Evolutionary conservation across 2,888 invertebrate species (phyloP).

Genomic region (Brachynemurus nebulosus): DNA sequence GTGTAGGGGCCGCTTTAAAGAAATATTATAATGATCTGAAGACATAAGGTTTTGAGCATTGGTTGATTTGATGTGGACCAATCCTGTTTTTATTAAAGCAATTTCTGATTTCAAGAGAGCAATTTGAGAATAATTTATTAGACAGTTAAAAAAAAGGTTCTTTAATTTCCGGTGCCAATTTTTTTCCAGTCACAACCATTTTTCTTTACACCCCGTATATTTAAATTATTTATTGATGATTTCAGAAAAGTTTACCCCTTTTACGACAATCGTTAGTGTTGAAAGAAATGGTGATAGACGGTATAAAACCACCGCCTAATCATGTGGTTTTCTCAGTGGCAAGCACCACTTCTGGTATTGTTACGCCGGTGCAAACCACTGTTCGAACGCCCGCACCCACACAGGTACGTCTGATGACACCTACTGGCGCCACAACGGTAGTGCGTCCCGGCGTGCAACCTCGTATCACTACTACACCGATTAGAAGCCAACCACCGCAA

Average conservation of each 20-base stretch:
- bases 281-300: conserved; percentile 86
- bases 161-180: too few species aligned
- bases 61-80: too few species aligned
- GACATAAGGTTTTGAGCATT: too few species aligned
- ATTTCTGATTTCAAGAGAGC: too few species aligned
- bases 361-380: conserved; percentile 21
- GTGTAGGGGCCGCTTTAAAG: too few species aligned
- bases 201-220: too few species aligned
- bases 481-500: conserved; percentile 26
- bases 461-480: conserved; percentile 33
- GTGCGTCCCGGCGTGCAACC: conserved; percentile 40
- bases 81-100: too few species aligned
- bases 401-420: conserved; percentile 49
- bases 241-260: conserved; percentile 86
- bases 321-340: conserved; percentile 48
- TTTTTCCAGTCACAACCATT: too few species aligned
- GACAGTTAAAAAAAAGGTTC: too few species aligned
- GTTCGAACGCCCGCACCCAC: conserved; percentile 29
- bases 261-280: conserved; percentile 79
- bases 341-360: conserved; percentile 26
- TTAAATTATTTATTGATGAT: too few species aligned
- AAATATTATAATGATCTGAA: too few species aligned
- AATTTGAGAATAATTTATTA: too few species aligned
- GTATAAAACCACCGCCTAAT: conserved; percentile 79
- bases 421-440: conserved; percentile 31